Conservation (phyloP, 2,797 vertebrate species). For the Aeoliscus strigatus region DNA sequence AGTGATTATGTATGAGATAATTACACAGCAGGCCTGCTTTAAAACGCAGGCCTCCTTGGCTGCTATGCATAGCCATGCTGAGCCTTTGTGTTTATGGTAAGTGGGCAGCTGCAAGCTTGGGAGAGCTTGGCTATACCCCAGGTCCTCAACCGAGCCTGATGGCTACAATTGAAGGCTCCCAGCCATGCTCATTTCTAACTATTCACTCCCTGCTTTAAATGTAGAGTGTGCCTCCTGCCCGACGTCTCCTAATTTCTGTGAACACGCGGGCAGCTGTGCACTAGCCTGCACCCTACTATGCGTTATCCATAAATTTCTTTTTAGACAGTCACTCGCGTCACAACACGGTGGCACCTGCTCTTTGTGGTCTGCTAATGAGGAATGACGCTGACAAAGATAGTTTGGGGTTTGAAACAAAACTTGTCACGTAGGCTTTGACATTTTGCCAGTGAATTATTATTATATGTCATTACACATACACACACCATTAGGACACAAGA, state of each 20-base stretch:
- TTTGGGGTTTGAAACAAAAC: no score
- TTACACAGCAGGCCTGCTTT: conserved; percentile 70
- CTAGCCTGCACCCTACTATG: conserved; percentile 45
- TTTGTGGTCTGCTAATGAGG: conserved; percentile 51
- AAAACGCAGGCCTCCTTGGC: conserved; percentile 69
- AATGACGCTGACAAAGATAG: conserved; percentile 24
- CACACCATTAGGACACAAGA: conserved; percentile 16
- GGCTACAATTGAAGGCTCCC: conserved; percentile 60
- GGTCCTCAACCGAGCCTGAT: conserved; percentile 61
- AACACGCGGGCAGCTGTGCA: conserved; percentile 62
- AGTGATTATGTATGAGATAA: conserved; percentile 72
- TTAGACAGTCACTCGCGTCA: conserved; percentile 35
- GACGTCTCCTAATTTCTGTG: conserved; percentile 65
- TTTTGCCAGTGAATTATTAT: conserved; percentile 2
- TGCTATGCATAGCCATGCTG: conserved; percentile 69
- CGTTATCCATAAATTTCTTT: conserved; percentile 57
- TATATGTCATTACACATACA: no score
- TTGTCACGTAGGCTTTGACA: no score
- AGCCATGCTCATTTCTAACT: conserved; percentile 66
- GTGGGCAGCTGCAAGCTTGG: conserved; percentile 77
- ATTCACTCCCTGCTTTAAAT: conserved; percentile 65
- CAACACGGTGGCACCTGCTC: conserved; percentile 50
- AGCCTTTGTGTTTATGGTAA: conserved; percentile 81
- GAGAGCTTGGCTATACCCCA: conserved; percentile 68
- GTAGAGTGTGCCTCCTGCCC: conserved; percentile 60